Evolutionary conservation across 2,888 invertebrate species (phyloP), one percentile per base, ranked within the genome.

Genomic region (Drosophila sordidula): DNA sequence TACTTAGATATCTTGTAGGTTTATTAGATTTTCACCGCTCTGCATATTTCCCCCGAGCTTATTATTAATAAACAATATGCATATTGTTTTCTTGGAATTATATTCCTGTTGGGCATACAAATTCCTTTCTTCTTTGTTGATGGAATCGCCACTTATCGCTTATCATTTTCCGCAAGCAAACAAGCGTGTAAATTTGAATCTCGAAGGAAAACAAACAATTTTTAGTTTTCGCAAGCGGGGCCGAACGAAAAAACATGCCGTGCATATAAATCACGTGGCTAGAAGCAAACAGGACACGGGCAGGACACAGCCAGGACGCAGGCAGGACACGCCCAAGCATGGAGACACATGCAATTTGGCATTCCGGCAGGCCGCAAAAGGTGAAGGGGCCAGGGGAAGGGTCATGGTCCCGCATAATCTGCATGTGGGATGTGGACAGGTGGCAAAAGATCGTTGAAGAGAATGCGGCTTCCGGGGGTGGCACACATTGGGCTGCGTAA

Each of bases 211-310:
- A 65, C 55, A 77, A 70, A 62, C 56, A 75, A 56, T 41, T 50
- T 57, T 42, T 14, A 64, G 65, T 58, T 65, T 44, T 34, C 42
- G 54, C 44, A 36, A 36, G 39, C 16, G 32, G 16, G 16, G 54
- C 18, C 36, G 6, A 32, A 67, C 39, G 36, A 44, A 55, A 70
- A 55, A 75, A 56, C 61, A 55, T 59, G 74, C 9, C 45, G 59
- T 59, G 74, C 71, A 75, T 71, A 63, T 75, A 75, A 75, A 75
- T 71, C 62, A 75, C 34, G 29, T 34, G 51, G 50, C 38, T n/a
- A 41, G 42, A 62, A 49, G 51, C 59, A 65, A 59, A 70, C 68
- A 52, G 22, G 44, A 63, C 52, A 42, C 14, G 32, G 18, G 22
- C 29, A 2, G 29, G 29, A 18, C 59, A n/a, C 46, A 29, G 47